Evolutionary conservation across 2,888 invertebrate species (phyloP).

Genomic region (Parasteatoda lunata): DNA sequence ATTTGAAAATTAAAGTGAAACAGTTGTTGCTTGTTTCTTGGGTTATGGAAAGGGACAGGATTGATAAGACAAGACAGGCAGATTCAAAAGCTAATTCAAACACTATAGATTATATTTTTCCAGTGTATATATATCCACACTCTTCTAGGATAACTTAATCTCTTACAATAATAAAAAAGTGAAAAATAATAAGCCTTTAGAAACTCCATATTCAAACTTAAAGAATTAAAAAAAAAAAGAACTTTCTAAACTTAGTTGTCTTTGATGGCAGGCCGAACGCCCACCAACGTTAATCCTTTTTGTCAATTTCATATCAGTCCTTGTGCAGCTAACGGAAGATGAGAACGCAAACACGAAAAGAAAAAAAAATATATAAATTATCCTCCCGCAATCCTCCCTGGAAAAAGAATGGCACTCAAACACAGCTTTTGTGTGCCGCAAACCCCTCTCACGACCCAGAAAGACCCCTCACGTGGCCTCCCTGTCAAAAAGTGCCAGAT

Average conservation of each 20-base stretch:
- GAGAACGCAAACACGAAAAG: slow-evolving; percentile 1
- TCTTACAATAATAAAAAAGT: no score
- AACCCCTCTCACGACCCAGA: slow-evolving; percentile 50
- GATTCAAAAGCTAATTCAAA: no score
- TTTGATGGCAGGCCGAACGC: slow-evolving; percentile 27
- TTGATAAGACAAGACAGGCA: no score
- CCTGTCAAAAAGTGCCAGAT: slow-evolving; percentile 25
- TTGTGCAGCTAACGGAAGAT: slow-evolving; percentile 30
- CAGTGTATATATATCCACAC: not conserved
- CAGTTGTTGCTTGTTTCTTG: no score
- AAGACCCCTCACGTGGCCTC: slow-evolving; percentile 29
- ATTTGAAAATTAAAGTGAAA: no score
- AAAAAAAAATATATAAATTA: slow-evolving; percentile 20
- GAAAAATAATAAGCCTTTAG: no score
- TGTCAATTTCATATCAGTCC: slow-evolving; percentile 55
- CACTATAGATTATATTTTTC: no score
- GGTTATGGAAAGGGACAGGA: no score
- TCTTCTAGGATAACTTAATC: not conserved
- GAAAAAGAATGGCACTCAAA: slow-evolving; percentile 37
- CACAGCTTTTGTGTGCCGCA: slow-evolving; percentile 39
- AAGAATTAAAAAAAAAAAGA: no score
- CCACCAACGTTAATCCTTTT: slow-evolving; percentile 50
- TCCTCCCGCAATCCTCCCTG: slow-evolving; percentile 16
- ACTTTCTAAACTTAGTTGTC: slow-evolving; percentile 23
- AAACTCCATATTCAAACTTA: no score